Percentiles rank a stretch among this genome's conserved stretches.
These are phyloP conservation scores for Stictonetta naevosa DNA, from an alignment of 2,113 vertebrate species.

Conservation along the genomic window DNA sequence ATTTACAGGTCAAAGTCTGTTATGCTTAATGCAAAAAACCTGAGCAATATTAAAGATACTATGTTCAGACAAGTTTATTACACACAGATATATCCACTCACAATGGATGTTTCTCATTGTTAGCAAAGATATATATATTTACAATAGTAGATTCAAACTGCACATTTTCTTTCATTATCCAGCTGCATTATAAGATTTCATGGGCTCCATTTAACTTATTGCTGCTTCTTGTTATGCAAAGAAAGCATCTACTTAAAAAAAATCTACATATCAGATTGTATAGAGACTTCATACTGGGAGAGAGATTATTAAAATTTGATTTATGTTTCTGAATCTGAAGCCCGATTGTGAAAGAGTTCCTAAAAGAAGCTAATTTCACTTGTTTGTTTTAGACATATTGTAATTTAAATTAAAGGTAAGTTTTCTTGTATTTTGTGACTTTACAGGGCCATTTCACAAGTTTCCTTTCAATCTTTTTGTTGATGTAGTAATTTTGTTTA, in stretches of 20 bases:
- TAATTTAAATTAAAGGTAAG: slow-evolving; percentile 48
- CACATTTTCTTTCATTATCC: slow-evolving; percentile 46
- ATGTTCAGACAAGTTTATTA: slow-evolving; percentile 58
- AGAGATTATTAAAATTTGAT: slow-evolving; percentile 75
- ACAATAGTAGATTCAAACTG: slow-evolving; percentile 55
- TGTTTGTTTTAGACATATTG: slow-evolving; percentile 58
- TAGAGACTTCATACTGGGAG: slow-evolving; percentile 62
- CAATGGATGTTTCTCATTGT: slow-evolving; percentile 45
- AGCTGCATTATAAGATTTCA: slow-evolving; percentile 57
- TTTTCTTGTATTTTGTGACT: slow-evolving; percentile 48
- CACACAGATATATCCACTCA: slow-evolving; percentile 32
- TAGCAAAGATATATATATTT: slow-evolving; percentile 59
- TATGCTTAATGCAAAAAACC: slow-evolving; percentile 55
- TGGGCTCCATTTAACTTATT: slow-evolving; percentile 58
- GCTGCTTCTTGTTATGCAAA: slow-evolving; percentile 66
- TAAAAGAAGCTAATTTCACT: slow-evolving; percentile 66
- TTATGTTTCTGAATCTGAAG: slow-evolving; percentile 61
- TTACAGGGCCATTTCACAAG: slow-evolving; percentile 19
- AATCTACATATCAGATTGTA: slow-evolving; percentile 55
- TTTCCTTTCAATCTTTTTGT: slow-evolving; percentile 14
- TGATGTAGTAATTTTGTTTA: slow-evolving; percentile 33
- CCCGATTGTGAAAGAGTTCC: slow-evolving; percentile 60
- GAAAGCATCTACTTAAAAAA: slow-evolving; percentile 60
- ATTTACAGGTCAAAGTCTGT: slow-evolving; percentile 66
- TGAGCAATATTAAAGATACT: slow-evolving; percentile 54